Percentiles rank a stretch among this genome's conserved stretches.
These are phyloP conservation scores for Eulemur macaco DNA, from an alignment of 2,113 vertebrate species.

Conservation along the genomic window DNA sequence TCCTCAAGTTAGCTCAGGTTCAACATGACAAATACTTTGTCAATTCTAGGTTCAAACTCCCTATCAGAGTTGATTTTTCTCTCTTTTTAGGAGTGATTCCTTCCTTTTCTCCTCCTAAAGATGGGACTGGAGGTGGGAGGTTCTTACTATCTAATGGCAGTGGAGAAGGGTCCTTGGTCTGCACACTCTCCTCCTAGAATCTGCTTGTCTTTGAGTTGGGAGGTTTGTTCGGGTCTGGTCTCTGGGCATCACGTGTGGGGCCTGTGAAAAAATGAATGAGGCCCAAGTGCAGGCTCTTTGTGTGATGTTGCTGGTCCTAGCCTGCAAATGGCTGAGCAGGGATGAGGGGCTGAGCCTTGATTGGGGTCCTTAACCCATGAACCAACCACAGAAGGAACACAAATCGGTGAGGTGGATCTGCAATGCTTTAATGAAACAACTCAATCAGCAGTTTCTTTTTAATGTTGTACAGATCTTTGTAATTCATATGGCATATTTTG, in stretches of 20 bases:
- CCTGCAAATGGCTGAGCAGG: background rate
- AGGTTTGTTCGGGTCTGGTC: background rate
- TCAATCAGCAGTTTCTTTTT: background rate
- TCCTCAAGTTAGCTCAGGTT: background rate
- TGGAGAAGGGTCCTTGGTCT: background rate
- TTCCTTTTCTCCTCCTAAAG: background rate
- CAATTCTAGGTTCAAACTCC: background rate
- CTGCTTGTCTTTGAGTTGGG: background rate
- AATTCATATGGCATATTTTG: conserved; percentile 1
- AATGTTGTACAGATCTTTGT: background rate
- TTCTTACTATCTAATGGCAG: background rate
- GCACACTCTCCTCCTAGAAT: background rate
- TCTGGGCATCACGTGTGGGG: background rate
- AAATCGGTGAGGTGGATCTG: background rate
- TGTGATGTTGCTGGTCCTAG: background rate
- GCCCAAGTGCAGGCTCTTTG: background rate
- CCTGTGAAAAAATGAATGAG: background rate
- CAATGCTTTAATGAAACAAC: background rate
- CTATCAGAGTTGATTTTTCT: background rate
- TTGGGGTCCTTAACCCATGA: background rate
- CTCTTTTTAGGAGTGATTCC: background rate
- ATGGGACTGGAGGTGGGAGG: fast-evolving
- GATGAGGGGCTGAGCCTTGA: background rate
- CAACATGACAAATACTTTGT: background rate
- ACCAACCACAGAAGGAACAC: background rate